Evolutionary conservation across 92 coral and sea anemone genomes (phyloP).

Genomic region (Epizoanthus fatuus): DNA sequence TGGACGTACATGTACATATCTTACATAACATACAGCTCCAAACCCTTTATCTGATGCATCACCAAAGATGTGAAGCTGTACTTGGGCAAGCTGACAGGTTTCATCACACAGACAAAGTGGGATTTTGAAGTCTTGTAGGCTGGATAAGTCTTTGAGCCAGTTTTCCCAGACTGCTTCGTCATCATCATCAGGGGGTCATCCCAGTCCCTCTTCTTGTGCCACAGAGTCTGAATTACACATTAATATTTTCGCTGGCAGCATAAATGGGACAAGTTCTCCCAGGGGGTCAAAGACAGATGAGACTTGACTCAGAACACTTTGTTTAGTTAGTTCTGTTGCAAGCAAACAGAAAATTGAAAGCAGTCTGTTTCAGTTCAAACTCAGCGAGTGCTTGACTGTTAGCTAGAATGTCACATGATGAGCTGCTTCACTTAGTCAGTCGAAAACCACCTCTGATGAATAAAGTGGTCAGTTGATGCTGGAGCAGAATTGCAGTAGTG

Average conservation of each 20-base stretch:
- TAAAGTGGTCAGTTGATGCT: no score
- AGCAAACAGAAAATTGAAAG: conserved; percentile 43
- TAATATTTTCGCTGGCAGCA: conserved; percentile 39
- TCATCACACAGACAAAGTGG: conserved; percentile 57
- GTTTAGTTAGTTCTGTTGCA: conserved; percentile 39
- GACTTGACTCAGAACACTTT: conserved; percentile 43
- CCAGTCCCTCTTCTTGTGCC: conserved; percentile 61
- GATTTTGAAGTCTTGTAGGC: conserved; percentile 37
- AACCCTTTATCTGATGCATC: conserved; percentile 74
- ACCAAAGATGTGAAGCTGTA: conserved; percentile 75
- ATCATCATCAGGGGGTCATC: conserved; percentile 60
- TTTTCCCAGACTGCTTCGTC: conserved; percentile 27
- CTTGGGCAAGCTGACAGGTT: background rate
- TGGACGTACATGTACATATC: no score
- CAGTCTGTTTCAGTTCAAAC: conserved; percentile 64
- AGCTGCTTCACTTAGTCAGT: conserved; percentile 64
- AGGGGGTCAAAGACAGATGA: conserved; percentile 67
- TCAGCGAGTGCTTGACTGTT: conserved; percentile 46
- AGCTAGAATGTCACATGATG: conserved; percentile 52
- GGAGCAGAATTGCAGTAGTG: no score
- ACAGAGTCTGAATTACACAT: conserved; percentile 58
- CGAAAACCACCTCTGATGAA: conserved; percentile 60
- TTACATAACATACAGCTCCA: conserved; percentile 3
- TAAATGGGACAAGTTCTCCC: conserved; percentile 41
- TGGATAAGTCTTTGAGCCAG: conserved; percentile 51